These are phyloP conservation scores for Synanceia verrucosa DNA, from an alignment of 2,797 vertebrate genomes.

Conservation along the genomic window DNA sequence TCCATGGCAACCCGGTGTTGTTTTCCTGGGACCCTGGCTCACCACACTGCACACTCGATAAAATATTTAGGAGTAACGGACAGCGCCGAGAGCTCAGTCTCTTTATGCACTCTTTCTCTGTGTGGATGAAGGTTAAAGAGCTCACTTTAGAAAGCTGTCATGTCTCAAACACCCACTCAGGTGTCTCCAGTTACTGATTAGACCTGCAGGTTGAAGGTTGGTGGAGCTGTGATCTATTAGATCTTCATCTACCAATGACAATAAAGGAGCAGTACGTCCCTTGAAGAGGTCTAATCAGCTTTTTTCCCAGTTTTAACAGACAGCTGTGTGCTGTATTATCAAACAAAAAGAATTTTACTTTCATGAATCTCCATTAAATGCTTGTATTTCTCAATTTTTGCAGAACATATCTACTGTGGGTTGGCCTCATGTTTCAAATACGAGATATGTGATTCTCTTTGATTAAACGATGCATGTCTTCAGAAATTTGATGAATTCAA, in stretches of 20 bases:
- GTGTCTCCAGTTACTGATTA: neutral
- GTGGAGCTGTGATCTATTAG: neutral
- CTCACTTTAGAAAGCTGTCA: neutral
- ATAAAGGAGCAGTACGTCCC: neutral
- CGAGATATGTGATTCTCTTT: no score
- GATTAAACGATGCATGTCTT: neutral
- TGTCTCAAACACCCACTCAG: neutral
- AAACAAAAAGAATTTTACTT: neutral
- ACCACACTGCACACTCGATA: slow-evolving; percentile 50
- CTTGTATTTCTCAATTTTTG: no score
- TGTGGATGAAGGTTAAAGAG: neutral
- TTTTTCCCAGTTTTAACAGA: neutral
- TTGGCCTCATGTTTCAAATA: neutral
- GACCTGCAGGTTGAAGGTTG: neutral
- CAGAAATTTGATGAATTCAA: neutral
- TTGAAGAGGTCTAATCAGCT: neutral
- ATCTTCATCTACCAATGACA: neutral
- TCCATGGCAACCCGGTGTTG: slow-evolving; percentile 64
- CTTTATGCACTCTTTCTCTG: slow-evolving; percentile 24
- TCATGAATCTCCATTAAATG: neutral
- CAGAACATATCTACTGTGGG: no score
- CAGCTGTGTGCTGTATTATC: neutral
- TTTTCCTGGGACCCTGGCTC: slow-evolving; percentile 56
- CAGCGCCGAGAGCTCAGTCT: slow-evolving; percentile 42
- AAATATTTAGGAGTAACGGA: slow-evolving; percentile 73